phyloP scores from a whole-genome alignment of 2,888 invertebrate species.

The Mythimna pallens region DNA sequence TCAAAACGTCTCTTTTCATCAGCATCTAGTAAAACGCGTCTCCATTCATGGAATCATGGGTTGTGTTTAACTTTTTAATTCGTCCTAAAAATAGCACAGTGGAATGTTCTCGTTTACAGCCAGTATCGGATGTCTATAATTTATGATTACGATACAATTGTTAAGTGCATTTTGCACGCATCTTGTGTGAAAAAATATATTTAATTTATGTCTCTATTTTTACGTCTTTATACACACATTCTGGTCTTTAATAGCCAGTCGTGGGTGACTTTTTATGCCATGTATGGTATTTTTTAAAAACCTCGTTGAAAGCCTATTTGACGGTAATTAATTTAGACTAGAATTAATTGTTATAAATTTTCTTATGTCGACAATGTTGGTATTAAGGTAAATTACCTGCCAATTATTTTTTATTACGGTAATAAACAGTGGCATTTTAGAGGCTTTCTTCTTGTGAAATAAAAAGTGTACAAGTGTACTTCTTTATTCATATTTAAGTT shows the following conservation, averaged over 20 bases:
- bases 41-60: constrained; percentile 44
- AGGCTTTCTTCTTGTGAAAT: neutral
- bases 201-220: constrained; percentile 63
- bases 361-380: constrained; percentile 18
- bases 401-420: constrained; percentile 18
- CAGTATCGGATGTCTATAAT: constrained; percentile 62
- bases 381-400: constrained; percentile 12
- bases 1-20: constrained; percentile 37
- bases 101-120: constrained; percentile 54
- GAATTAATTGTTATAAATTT: constrained; percentile 36
- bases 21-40: constrained; percentile 32
- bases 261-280: constrained; percentile 26
- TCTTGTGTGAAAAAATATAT: constrained; percentile 47
- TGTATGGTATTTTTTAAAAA: constrained; percentile 40
- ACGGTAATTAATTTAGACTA: constrained; percentile 36
- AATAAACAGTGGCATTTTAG: neutral
- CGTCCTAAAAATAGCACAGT: constrained; percentile 45
- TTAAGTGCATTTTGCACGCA: constrained; percentile 63
- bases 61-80: constrained; percentile 53
- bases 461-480: too few relatives aligned
- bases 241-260: constrained; percentile 42
- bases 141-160: constrained; percentile 65
- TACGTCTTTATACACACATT: constrained; percentile 47
- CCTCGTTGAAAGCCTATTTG: constrained; percentile 33
- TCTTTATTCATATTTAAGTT: neutral